Conservation (phyloP, 2,888 invertebrate genomes). For the Drosophila merina region DNA sequence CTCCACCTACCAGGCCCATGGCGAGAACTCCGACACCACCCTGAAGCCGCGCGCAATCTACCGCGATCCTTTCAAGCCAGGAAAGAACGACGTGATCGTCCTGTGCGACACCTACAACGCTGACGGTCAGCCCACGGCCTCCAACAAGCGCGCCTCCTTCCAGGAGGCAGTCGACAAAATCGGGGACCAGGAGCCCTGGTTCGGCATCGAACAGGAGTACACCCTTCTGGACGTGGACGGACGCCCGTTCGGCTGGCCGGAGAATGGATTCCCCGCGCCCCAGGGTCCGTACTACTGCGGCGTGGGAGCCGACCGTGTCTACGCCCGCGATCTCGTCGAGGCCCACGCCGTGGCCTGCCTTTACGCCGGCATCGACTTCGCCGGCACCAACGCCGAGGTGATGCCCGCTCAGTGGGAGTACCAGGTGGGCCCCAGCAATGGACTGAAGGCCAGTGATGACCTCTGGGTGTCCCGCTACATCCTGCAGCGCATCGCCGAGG, state of each 20-base stretch:
- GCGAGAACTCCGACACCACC: constrained; percentile 89
- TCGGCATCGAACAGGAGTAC: constrained; percentile 90
- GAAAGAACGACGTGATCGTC: constrained; percentile 89
- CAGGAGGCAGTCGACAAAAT: constrained; percentile 86
- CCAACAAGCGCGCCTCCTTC: constrained; percentile 85
- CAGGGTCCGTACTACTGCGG: constrained; percentile 94
- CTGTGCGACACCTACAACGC: constrained; percentile 90
- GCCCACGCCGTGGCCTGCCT: constrained; percentile 89
- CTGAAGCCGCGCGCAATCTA: constrained; percentile 91
- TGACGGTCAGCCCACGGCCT: constrained; percentile 84
- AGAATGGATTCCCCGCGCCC: constrained; percentile 88
- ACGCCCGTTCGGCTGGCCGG: constrained; percentile 90
- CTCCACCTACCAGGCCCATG: constrained; percentile 88
- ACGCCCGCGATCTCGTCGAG: constrained; percentile 92
- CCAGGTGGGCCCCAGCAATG: constrained; percentile 87
- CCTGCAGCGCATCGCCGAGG: constrained; percentile 86
- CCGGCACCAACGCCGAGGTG: constrained; percentile 93
- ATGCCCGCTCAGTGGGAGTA: constrained; percentile 91
- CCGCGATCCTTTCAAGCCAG: constrained; percentile 90
- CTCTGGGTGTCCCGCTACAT: constrained; percentile 87
- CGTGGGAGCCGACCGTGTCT: constrained; percentile 90
- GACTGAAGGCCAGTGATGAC: constrained; percentile 87
- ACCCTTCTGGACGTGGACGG: constrained; percentile 85
- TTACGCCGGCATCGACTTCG: constrained; percentile 90
- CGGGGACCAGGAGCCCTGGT: constrained; percentile 88